Percentiles rank a stretch among this genome's conserved stretches.
Conservation (phyloP, 2,888 invertebrate genomes). For the Drosophila imparisetae region DNA sequence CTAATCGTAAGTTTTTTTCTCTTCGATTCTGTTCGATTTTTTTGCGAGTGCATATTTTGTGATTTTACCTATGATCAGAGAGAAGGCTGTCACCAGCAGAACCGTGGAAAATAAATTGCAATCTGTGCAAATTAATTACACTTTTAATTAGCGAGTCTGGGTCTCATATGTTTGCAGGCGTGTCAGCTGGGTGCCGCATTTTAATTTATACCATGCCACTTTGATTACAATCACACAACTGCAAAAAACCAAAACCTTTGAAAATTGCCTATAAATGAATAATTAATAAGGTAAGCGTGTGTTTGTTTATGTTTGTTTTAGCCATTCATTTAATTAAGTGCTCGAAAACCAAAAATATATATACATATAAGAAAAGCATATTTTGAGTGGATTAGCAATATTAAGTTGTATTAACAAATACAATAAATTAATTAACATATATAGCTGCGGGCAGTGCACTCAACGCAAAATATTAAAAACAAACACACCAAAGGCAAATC, state of each 20-base stretch:
- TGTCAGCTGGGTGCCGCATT: conserved; percentile 1
- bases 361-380: conserved; percentile 5
- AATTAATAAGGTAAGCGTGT: conserved; percentile 48
- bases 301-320: conserved; percentile 22
- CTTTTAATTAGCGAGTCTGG: conserved; percentile 49
- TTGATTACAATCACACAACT: conserved; percentile 18
- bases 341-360: background rate
- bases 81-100: conserved; percentile 17
- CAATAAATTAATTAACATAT: conserved; percentile 37
- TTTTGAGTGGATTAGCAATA: conserved; percentile 6
- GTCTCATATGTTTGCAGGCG: conserved; percentile 23
- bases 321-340: conserved; percentile 47
- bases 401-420: conserved; percentile 13
- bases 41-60: background rate
- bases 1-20: background rate
- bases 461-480: background rate
- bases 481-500: background rate
- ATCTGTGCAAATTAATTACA: conserved; percentile 55
- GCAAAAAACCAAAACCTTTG: conserved; percentile 14
- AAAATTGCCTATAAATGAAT: conserved; percentile 50
- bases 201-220: conserved; percentile 14
- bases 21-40: background rate
- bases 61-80: background rate
- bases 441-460: background rate
- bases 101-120: conserved; percentile 28